Percentiles rank a stretch among this genome's conserved stretches.
These are phyloP conservation scores for Hydrozoanthus tunicans DNA, from an alignment of 64 coral and sea anemone genomes.

Conservation along the genomic window DNA sequence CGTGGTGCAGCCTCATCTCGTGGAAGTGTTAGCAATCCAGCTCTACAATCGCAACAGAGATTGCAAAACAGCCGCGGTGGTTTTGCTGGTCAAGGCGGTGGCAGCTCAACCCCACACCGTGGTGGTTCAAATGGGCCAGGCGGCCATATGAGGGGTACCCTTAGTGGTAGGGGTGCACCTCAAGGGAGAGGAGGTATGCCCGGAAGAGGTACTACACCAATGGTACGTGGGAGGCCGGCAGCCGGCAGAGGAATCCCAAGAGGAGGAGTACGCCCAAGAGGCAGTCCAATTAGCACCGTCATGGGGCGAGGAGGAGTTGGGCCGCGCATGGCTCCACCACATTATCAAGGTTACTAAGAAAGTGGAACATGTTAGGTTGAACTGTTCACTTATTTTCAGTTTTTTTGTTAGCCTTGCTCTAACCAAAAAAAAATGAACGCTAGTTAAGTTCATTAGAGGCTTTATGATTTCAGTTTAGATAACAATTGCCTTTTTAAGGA, in stretches of 20 bases:
- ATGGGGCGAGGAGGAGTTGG: conserved; percentile 47
- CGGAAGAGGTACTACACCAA: conserved; percentile 32
- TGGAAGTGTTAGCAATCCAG: conserved; percentile 5
- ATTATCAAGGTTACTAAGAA: conserved; percentile 40
- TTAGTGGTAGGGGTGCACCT: conserved; percentile 31
- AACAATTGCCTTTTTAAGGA: neutral
- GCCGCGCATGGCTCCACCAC: conserved; percentile 39
- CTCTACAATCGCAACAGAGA: conserved; percentile 11
- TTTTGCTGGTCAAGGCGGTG: neutral
- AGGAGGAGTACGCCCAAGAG: conserved; percentile 42
- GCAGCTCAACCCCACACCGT: neutral
- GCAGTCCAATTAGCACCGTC: conserved; percentile 44
- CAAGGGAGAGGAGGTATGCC: conserved; percentile 31
- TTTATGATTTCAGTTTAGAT: too few species aligned
- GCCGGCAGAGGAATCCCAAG: conserved; percentile 8
- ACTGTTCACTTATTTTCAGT: neutral
- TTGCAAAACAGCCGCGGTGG: neutral
- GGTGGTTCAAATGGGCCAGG: neutral
- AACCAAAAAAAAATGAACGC: too few species aligned
- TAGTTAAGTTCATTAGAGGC: too few species aligned
- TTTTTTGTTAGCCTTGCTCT: neutral
- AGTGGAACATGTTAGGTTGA: neutral
- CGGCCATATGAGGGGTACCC: conserved; percentile 2
- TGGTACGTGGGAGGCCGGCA: conserved; percentile 35
- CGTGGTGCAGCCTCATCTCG: conserved; percentile 12